These are phyloP conservation scores for Bradysia coprophila DNA, from an alignment of 1,140 invertebrate genomes.

Conservation along the genomic window DNA sequence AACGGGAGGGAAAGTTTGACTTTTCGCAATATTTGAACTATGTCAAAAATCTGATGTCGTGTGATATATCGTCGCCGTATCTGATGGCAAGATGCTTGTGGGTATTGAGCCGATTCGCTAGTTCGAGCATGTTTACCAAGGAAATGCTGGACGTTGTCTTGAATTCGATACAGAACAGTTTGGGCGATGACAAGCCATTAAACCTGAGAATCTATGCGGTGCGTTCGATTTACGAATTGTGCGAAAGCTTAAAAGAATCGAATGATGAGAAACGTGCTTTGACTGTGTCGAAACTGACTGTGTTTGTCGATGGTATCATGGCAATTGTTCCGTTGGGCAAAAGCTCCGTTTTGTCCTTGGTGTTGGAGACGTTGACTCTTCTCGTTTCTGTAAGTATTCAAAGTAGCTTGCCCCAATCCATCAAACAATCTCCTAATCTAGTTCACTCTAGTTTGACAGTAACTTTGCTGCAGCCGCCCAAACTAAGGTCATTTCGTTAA, in stretches of 20 bases:
- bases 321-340: conserved; percentile 24
- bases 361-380: conserved; percentile 44
- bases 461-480: conserved; percentile 46
- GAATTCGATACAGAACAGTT: conserved; percentile 14
- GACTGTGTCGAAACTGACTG: conserved; percentile 13
- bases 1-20: conserved; percentile 41
- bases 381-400: conserved; percentile 47
- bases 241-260: conserved; percentile 30
- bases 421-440: too few relatives aligned
- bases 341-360: conserved; percentile 39
- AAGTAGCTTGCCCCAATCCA: too few relatives aligned
- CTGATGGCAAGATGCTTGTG: conserved; percentile 53
- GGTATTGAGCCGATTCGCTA: conserved; percentile 45
- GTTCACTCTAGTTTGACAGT: conserved; percentile 42
- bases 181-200: conserved; percentile 16
- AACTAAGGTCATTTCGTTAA: conserved; percentile 44
- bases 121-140: conserved; percentile 18
- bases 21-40: conserved; percentile 43
- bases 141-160: conserved; percentile 19
- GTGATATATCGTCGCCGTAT: conserved; percentile 29
- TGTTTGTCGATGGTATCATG: conserved; percentile 19
- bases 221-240: conserved; percentile 25
- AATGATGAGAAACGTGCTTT: conserved; percentile 14
- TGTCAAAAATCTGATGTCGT: conserved; percentile 19
- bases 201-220: conserved; percentile 18